Conservation (phyloP, 2,888 invertebrate species). For the Luffia ferchaultella region DNA sequence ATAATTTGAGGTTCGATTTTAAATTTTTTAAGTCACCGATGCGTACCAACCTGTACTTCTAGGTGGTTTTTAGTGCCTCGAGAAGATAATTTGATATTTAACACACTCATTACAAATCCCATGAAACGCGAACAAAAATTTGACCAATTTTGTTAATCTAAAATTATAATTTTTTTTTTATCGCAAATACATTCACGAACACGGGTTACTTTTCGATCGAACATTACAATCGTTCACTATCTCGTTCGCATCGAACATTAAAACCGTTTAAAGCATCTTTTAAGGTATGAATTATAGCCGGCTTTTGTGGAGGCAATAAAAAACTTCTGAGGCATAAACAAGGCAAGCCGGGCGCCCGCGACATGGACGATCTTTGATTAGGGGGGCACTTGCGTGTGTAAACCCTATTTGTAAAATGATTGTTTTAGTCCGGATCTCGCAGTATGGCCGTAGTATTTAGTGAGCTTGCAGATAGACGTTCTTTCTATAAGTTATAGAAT, state of each 20-base stretch:
- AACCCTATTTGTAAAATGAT: slow-evolving; percentile 61
- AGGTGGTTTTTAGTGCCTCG: too few species aligned
- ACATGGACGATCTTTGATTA: slow-evolving; percentile 55
- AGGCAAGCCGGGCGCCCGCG: slow-evolving; percentile 40
- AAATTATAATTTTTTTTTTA: neutral
- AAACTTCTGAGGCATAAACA: slow-evolving; percentile 53
- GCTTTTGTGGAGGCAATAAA: slow-evolving; percentile 29
- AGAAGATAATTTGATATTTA: too few species aligned
- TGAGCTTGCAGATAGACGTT: too few species aligned
- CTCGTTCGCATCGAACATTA: neutral
- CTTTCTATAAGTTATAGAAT: too few species aligned
- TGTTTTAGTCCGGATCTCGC: slow-evolving; percentile 50
- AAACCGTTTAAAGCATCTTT: neutral
- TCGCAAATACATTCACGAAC: neutral
- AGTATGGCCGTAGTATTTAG: slow-evolving; percentile 44
- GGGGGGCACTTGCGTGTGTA: slow-evolving; percentile 50
- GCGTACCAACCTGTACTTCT: too few species aligned
- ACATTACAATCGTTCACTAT: neutral
- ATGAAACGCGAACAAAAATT: too few species aligned
- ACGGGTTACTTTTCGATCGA: neutral
- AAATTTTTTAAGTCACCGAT: too few species aligned
- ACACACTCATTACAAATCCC: too few species aligned
- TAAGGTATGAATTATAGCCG: slow-evolving; percentile 37
- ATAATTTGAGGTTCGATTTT: too few species aligned
- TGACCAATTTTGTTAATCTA: neutral